Percentiles rank a stretch among this genome's conserved stretches.
phyloP scores from a whole-genome alignment of 2,888 invertebrate genomes.

The Thysanoteuthis rhombus region DNA sequence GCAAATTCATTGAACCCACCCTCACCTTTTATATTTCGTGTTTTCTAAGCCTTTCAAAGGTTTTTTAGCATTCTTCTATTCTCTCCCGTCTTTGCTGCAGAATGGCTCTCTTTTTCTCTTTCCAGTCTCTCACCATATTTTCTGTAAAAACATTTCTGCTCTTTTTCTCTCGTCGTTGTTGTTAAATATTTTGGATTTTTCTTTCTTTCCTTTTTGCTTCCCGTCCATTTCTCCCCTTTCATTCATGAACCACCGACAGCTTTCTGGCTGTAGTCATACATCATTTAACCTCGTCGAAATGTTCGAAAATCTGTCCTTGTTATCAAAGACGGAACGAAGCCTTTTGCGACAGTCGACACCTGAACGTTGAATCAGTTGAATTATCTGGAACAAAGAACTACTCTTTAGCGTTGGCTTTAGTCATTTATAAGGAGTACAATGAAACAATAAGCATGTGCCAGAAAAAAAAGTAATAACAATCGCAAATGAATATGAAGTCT shows the following conservation, averaged over 20 bases:
- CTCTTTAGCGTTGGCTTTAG: not conserved
- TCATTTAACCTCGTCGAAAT: not conserved
- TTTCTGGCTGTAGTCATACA: not conserved
- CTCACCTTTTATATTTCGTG: not conserved
- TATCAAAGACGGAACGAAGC: not conserved
- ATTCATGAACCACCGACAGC: not conserved
- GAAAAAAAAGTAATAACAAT: not conserved
- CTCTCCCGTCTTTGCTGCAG: not conserved
- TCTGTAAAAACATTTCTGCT: not conserved
- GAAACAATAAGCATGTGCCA: not conserved
- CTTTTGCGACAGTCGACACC: conserved; percentile 12
- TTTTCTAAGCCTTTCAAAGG: not conserved
- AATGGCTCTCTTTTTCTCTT: not conserved
- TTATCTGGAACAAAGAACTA: not conserved
- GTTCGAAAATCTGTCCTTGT: not conserved
- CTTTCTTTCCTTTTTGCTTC: not conserved
- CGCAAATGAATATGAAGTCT: no score
- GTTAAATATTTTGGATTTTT: not conserved
- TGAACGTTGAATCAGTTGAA: not conserved
- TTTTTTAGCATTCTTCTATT: not conserved
- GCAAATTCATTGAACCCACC: not conserved
- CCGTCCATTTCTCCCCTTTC: not conserved
- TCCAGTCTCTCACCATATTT: not conserved
- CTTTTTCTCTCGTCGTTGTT: not conserved
- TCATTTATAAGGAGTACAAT: not conserved